Evolutionary conservation across 2,797 vertebrate species (phyloP).

Genomic region (Alectoris magna): DNA sequence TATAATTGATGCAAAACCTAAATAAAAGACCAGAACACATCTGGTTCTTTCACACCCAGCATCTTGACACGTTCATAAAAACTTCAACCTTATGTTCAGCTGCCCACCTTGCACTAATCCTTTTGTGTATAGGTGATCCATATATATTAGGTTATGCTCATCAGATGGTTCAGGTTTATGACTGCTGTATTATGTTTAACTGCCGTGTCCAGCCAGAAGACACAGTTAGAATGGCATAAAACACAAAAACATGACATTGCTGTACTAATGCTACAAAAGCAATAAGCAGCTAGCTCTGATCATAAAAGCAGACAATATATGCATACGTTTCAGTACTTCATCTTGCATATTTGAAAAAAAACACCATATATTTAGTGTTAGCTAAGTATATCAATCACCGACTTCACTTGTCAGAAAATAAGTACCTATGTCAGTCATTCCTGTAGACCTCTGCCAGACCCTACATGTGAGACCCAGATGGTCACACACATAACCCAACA

Average conservation of each 20-base stretch:
- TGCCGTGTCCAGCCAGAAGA: background rate
- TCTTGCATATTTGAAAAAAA: background rate
- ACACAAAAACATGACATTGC: background rate
- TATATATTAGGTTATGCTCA: background rate
- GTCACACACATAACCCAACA: accelerated
- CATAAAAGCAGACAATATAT: background rate
- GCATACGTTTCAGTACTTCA: background rate
- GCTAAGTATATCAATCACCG: background rate
- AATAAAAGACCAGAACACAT: background rate
- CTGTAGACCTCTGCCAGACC: background rate
- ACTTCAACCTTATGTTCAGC: background rate
- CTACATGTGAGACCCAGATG: accelerated
- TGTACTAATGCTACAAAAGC: background rate
- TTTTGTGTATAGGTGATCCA: too few species aligned
- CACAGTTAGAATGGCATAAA: background rate
- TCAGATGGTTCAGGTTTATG: background rate
- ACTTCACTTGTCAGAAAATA: background rate
- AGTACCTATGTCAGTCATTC: background rate
- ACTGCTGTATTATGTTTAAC: background rate
- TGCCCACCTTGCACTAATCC: background rate
- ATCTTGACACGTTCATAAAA: background rate
- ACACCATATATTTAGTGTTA: background rate
- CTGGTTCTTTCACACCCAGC: background rate
- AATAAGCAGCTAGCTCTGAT: background rate
- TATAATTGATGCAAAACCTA: background rate